phyloP scores from a whole-genome alignment of 2,113 vertebrate genomes.

The Microtus pennsylvanicus region DNA sequence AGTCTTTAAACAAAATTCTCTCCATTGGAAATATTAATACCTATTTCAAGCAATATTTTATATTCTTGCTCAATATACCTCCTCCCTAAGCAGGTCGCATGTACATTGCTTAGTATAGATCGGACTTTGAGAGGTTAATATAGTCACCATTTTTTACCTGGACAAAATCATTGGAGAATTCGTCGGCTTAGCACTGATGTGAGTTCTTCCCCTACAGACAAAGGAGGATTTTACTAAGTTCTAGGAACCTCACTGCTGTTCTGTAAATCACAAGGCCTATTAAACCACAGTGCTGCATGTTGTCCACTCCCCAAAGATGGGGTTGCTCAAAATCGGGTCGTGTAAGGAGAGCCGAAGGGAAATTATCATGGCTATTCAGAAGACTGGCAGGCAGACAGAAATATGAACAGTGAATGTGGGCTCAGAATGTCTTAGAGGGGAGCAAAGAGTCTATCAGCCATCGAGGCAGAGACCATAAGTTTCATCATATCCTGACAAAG shows the following conservation, averaged over 20 bases:
- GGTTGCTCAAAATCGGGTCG: background rate
- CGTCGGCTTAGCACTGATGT: background rate
- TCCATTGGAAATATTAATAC: background rate
- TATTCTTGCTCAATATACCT: background rate
- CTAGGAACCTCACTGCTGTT: background rate
- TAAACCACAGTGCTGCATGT: background rate
- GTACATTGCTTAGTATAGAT: background rate
- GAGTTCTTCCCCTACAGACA: background rate
- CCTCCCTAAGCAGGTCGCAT: background rate
- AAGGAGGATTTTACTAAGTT: conserved; percentile 41
- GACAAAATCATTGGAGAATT: background rate
- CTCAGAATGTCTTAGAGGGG: background rate
- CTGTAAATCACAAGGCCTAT: background rate
- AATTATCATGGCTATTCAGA: background rate
- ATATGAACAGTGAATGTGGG: too few relatives aligned
- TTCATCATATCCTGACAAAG: background rate
- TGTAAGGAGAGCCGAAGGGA: background rate
- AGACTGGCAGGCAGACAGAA: background rate
- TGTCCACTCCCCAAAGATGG: background rate
- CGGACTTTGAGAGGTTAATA: background rate
- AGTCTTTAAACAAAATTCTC: background rate
- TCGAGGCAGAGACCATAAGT: background rate
- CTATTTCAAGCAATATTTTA: background rate
- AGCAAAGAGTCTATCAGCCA: background rate
- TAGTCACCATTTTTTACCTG: background rate